These are phyloP conservation scores for Stratiomys singularior DNA, from an alignment of 2,888 invertebrate genomes.

Conservation along the genomic window DNA sequence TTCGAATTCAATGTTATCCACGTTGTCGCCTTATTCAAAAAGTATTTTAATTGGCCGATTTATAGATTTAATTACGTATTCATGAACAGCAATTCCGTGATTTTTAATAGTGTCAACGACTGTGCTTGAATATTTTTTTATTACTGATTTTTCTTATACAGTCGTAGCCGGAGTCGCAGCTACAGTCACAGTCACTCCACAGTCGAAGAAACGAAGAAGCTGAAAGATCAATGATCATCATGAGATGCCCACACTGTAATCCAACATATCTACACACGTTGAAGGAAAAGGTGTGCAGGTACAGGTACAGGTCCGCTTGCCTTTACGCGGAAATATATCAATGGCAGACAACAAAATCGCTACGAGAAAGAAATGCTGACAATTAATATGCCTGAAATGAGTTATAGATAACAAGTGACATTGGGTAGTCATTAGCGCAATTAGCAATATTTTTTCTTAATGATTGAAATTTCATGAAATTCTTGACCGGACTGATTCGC, in stretches of 20 bases:
- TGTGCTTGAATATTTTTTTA: conserved; percentile 33
- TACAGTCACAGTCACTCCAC: background rate
- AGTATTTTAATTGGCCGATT: conserved; percentile 67
- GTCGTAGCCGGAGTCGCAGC: background rate
- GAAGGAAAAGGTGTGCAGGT: conserved; percentile 15
- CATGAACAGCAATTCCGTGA: conserved; percentile 67
- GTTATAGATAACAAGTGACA: conserved; percentile 37
- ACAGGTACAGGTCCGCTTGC: conserved; percentile 15
- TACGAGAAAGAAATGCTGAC: conserved; percentile 34
- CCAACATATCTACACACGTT: conserved; percentile 16
- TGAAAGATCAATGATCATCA: conserved; percentile 41
- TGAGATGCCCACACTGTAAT: conserved; percentile 26
- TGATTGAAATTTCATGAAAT: conserved; percentile 41
- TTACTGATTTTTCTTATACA: background rate
- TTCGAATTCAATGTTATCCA: conserved; percentile 59
- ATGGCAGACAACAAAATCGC: conserved; percentile 33
- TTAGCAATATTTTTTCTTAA: conserved; percentile 38
- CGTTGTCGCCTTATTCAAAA: conserved; percentile 45
- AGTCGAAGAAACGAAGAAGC: conserved; percentile 16
- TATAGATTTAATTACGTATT: conserved; percentile 67
- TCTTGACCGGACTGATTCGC: background rate
- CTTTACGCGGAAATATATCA: conserved; percentile 42
- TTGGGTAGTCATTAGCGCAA: conserved; percentile 42
- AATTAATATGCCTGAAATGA: conserved; percentile 41
- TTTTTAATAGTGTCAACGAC: conserved; percentile 55